Evolutionary conservation across 1,140 invertebrate species (phyloP), one percentile per base, ranked within the genome.

Genomic region (Drosophila tsacasi): DNA sequence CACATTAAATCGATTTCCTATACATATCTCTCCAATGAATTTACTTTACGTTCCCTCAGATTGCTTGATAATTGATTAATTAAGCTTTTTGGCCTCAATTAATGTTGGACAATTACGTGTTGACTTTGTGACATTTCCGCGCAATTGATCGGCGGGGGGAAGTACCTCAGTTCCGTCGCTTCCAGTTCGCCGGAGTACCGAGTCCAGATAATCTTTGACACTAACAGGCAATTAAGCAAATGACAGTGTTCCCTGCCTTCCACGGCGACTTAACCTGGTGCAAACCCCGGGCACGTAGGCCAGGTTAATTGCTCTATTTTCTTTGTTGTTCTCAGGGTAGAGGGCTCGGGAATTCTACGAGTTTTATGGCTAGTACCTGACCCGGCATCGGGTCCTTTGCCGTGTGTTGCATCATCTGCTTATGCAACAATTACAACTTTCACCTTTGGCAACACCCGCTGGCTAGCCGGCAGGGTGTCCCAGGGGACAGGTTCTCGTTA

Each of bases 291-390:
- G 54, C 83, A 89, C 83, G 83, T 89, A 89, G 84, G 35, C 73
- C 83, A 84, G 81, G 83, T 68, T 87, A 87, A 87, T 87, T 89
- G 74, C 84, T 87, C 81, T 87, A 89, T 87, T 89, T 86, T 77
- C 80, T 63, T 50, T 50, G 68, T n/a, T 44, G 13, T 27, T 37
- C 40, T 27, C 65, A 37, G 47, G 32, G 68, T 3, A 21, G 61
- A 46, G 12, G n/a, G 30, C 13, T 2, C 13, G 69, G 44, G 10
- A 40, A 42, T 60, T 40, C 37, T 59, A 57, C 15, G 21, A 27
- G 30, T 60, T 60, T 72, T 50, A 72, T 60, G 54, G 69, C 37
- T 9, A n/a, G 68, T 73, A 73, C 69, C 69, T 73, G 69, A 39
- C 62, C 49, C 27, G n/a, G 23, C 27, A 23, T 47, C 30, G 27